Evolutionary conservation across 2,113 vertebrate species (phyloP).

Genomic region (Hippoglossus stenolepis): DNA sequence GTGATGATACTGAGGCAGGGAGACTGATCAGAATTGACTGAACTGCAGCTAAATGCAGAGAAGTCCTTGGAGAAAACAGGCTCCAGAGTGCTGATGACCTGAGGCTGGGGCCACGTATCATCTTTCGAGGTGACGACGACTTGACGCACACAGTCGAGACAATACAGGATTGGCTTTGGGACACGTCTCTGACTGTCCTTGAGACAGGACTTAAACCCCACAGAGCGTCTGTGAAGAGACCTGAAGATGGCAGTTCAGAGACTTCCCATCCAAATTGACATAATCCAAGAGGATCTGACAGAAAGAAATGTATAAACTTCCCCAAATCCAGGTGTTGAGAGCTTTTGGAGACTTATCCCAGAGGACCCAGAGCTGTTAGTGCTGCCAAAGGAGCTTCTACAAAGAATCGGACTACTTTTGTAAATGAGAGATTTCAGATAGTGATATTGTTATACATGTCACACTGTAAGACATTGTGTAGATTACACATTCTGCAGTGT

Average conservation of each 20-base stretch:
- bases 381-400: neutral
- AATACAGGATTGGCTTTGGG: neutral
- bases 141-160: neutral
- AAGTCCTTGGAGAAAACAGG: neutral
- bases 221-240: neutral
- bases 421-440: neutral
- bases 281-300: constrained; percentile 1
- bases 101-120: neutral
- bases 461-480: too few relatives aligned
- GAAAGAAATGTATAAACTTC: neutral
- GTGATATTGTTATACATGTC: neutral
- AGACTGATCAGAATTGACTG: neutral
- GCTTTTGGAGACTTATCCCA: neutral
- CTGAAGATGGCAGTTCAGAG: neutral
- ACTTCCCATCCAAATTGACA: neutral
- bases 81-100: neutral
- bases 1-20: neutral
- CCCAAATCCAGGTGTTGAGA: neutral
- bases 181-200: neutral
- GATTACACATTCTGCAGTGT: neutral
- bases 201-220: neutral
- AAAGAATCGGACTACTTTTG: neutral
- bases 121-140: neutral
- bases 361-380: neutral
- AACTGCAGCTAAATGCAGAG: neutral